Evolutionary conservation across 2,113 vertebrate species (phyloP).

Genomic region (Erythrocercus mccallii): DNA sequence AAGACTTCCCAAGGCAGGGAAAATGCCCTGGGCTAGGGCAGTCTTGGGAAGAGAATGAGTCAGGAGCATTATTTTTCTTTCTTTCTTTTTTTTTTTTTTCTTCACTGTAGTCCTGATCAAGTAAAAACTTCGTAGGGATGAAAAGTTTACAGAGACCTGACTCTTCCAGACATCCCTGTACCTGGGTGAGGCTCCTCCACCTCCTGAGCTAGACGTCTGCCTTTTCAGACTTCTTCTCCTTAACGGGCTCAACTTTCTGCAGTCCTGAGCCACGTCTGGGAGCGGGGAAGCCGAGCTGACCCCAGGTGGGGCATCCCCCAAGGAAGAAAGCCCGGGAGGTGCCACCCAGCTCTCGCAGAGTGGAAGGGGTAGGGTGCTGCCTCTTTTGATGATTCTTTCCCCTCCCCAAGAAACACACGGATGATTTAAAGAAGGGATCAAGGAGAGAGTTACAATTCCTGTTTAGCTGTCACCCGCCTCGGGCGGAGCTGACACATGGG

Average conservation of each 20-base stretch:
- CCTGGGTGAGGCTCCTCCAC: neutral
- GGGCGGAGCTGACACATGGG: fast-evolving
- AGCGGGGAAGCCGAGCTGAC: neutral
- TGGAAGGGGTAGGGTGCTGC: neutral
- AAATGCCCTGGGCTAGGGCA: slow-evolving; percentile 47
- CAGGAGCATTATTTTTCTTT: neutral
- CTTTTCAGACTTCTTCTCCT: neutral
- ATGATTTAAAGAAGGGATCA: neutral
- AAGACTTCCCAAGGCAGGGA: slow-evolving; percentile 64
- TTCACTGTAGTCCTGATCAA: neutral
- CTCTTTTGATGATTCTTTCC: neutral
- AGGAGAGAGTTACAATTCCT: neutral
- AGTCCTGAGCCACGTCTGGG: neutral
- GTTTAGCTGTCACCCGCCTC: neutral
- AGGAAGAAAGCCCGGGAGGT: fast-evolving
- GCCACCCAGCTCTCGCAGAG: neutral
- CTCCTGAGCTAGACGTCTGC: neutral
- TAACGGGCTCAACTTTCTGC: neutral
- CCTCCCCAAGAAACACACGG: neutral
- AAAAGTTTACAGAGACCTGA: neutral
- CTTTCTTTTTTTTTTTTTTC: neutral
- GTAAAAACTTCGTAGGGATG: neutral
- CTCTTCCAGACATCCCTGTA: neutral
- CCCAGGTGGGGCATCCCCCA: neutral
- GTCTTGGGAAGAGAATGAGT: slow-evolving; percentile 61